These are phyloP conservation scores for Mustela lutreola DNA, from an alignment of 2,113 vertebrate genomes.

Conservation along the genomic window DNA sequence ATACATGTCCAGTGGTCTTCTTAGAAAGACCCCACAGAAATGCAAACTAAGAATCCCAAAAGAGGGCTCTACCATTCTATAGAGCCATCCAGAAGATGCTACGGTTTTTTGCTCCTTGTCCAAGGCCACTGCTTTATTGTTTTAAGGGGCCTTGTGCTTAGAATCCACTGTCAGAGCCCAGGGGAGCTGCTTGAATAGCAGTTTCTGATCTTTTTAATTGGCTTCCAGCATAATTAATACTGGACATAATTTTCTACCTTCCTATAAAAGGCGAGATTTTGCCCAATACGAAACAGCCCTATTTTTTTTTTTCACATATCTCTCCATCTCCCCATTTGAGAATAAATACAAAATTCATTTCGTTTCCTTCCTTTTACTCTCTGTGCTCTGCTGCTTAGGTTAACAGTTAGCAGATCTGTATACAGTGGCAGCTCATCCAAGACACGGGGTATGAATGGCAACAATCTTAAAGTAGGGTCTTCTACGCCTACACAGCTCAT, in stretches of 20 bases:
- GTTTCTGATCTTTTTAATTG: not conserved
- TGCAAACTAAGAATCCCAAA: not conserved
- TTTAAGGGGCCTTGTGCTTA: not conserved
- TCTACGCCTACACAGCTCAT: not conserved
- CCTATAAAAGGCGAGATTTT: not conserved
- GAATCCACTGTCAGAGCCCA: not conserved
- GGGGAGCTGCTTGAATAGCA: not conserved
- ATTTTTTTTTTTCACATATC: not conserved
- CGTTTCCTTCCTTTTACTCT: not conserved
- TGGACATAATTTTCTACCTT: not conserved
- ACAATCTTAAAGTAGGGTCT: not conserved
- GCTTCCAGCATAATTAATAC: not conserved
- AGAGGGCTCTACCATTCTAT: not conserved
- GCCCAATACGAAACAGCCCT: not conserved
- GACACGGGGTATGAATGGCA: not conserved
- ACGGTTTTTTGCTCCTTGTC: not conserved
- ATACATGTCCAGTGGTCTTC: not conserved
- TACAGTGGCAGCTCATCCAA: not conserved
- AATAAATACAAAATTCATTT: not conserved
- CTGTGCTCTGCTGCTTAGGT: not conserved
- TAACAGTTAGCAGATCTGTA: not conserved
- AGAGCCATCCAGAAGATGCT: not conserved
- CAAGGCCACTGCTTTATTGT: not conserved
- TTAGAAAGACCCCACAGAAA: not conserved
- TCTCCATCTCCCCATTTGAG: not conserved